phyloP scores from a whole-genome alignment of 53 echinoderm and acorn worm species.

The Echinometra lucunter region DNA sequence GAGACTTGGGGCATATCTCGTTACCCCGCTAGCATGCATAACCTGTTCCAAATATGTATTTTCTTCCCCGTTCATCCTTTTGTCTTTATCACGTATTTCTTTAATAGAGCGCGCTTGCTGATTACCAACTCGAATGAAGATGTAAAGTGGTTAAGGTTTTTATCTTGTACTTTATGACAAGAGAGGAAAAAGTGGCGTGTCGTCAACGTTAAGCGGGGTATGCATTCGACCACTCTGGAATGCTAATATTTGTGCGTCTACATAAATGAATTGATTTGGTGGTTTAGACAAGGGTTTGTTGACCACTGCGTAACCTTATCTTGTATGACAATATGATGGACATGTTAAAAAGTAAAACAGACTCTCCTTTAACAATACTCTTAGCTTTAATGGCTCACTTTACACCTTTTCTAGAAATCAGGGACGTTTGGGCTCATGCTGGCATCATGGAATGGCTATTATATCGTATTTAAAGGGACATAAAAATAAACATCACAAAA shows the following conservation, averaged over 20 bases:
- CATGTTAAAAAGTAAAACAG: not conserved
- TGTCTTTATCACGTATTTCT: constrained; percentile 36
- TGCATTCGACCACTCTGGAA: constrained; percentile 47
- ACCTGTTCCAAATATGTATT: constrained; percentile 59
- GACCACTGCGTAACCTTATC: not conserved
- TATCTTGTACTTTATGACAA: not conserved
- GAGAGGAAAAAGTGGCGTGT: constrained; percentile 11
- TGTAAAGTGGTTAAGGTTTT: constrained; percentile 40
- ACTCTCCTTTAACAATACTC: too few species aligned
- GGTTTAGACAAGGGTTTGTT: constrained; percentile 46
- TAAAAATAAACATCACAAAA: too few species aligned
- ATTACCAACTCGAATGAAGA: constrained; percentile 42
- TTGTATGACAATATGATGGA: constrained; percentile 12
- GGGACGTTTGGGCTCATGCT: not conserved
- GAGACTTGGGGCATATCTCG: constrained; percentile 30
- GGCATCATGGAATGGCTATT: too few species aligned
- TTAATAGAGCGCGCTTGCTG: constrained; percentile 40
- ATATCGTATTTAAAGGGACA: too few species aligned
- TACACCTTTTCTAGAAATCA: not conserved
- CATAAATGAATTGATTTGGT: constrained; percentile 62
- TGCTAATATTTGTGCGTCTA: constrained; percentile 63
- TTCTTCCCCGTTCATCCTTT: not conserved
- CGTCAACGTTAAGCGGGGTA: constrained; percentile 32
- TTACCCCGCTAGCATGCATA: constrained; percentile 52
- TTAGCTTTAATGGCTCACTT: not conserved